Evolutionary conservation across 1,140 invertebrate species (phyloP).

Genomic region (Diplogasteroides magnus): DNA sequence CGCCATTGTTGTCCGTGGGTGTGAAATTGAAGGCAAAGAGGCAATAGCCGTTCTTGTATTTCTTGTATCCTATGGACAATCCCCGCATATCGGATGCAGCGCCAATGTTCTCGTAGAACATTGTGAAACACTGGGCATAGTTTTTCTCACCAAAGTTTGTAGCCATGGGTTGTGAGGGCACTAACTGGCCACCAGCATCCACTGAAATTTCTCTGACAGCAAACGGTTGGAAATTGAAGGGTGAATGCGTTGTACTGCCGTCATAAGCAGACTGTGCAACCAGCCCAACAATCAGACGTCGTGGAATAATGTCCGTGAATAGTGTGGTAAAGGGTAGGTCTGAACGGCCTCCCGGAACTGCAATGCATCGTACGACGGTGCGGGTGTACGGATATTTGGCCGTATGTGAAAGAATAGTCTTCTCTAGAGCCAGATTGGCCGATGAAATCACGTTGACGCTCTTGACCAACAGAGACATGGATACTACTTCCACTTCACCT

Average conservation of each 20-base stretch:
- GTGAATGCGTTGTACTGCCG: neutral
- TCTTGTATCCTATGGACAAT: neutral
- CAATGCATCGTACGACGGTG: neutral
- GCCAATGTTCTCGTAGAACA: neutral
- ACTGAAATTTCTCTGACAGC: neutral
- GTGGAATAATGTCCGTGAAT: constrained; percentile 9
- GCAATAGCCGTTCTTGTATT: neutral
- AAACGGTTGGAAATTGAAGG: neutral
- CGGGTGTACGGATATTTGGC: constrained; percentile 4
- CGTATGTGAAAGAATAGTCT: neutral
- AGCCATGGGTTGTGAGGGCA: neutral
- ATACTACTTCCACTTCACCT: neutral
- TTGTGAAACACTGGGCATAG: neutral
- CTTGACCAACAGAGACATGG: neutral
- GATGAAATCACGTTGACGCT: constrained; percentile 1
- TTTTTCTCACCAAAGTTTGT: neutral
- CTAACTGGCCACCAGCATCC: neutral
- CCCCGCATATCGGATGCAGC: neutral
- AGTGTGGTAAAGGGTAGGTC: constrained; percentile 1
- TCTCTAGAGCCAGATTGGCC: constrained; percentile 2
- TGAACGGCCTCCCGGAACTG: constrained; percentile 1
- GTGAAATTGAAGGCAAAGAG: neutral
- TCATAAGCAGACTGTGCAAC: neutral
- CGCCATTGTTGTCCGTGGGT: neutral
- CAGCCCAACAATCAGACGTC: neutral